phyloP scores from a whole-genome alignment of 1,140 invertebrate genomes.

The Laupala kohalensis region DNA sequence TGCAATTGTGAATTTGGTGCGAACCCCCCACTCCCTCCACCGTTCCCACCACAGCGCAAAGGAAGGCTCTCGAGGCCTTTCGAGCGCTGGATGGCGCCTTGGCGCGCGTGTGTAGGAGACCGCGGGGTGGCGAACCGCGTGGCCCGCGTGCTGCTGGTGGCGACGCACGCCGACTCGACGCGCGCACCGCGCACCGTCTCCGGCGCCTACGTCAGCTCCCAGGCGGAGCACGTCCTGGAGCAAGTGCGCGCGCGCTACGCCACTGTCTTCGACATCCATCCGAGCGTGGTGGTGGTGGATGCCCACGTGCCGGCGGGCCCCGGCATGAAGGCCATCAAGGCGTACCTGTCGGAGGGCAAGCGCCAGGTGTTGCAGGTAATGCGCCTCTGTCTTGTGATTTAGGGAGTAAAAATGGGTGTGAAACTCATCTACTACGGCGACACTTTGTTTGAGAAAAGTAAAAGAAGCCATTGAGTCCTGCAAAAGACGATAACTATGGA shows the following conservation, averaged over 20 bases:
- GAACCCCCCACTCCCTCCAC: too few relatives aligned
- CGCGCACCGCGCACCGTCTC: slow-evolving; percentile 35
- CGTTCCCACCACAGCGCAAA: too few relatives aligned
- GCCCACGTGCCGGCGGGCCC: slow-evolving; percentile 40
- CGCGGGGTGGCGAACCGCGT: slow-evolving; percentile 37
- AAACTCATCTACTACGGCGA: too few relatives aligned
- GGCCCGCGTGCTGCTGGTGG: slow-evolving; percentile 43
- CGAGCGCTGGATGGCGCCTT: too few relatives aligned
- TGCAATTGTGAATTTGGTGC: too few relatives aligned
- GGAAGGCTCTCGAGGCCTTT: too few relatives aligned
- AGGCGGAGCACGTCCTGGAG: slow-evolving; percentile 38
- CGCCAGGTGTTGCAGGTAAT: slow-evolving; percentile 33
- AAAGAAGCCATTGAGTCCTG: too few relatives aligned
- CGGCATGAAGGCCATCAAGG: slow-evolving; percentile 42
- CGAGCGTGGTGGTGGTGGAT: slow-evolving; percentile 40
- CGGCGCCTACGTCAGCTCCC: slow-evolving; percentile 42
- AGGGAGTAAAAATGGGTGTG: too few relatives aligned
- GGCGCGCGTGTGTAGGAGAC: slow-evolving; percentile 28
- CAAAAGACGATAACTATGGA: too few relatives aligned
- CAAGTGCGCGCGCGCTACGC: slow-evolving; percentile 35
- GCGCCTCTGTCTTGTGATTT: too few relatives aligned
- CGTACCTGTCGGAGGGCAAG: slow-evolving; percentile 34
- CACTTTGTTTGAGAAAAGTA: too few relatives aligned
- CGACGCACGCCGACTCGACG: slow-evolving; percentile 48
- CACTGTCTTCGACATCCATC: slow-evolving; percentile 39